Evolutionary conservation across 2,797 vertebrate species (phyloP), one percentile per base, ranked within the genome.

Genomic region (Chelidonichthys spinosus): DNA sequence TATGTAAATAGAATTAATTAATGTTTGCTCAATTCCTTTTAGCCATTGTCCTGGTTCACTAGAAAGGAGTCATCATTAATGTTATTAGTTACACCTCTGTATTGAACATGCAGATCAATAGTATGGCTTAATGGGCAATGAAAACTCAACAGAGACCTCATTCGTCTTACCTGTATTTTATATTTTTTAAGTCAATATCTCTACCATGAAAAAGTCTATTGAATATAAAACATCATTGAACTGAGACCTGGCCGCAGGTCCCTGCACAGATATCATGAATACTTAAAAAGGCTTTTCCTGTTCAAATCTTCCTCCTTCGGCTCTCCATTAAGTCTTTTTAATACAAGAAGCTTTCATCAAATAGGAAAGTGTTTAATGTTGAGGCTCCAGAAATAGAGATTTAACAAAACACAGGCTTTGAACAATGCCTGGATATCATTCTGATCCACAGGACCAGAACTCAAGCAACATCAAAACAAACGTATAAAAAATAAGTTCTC

Each of bases 381-480:
- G 32, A 72, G 15, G 33, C 39, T 75, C 35, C 40, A 62, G 13
- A 72, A 58, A 62, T 62, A 3, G 1, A 46, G 65, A 76, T 37
- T 25, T 25, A 50, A 60, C 46, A 63, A 61, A 64, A 1, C 6
- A 4, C 40, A 53, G 39, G n/a, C 11, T 63, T 79, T 74, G 8
- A 81, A 81, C 70, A 79, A 69, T 32, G 6, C n/a, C 55, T 25
- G 10, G 2, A 72, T 17, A 69, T 8, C 17, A 67, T 9, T 1
- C 61, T 65, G 73, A 89, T 82, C 72, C 72, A 85, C 17, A 58
- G 75, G 71, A 86, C 68, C 76, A 79, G 63, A 85, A 74, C 61
- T 54, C 72, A 63, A 64, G 39, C 42, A 72, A 63, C 32, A 68
- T 62, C 17, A 68, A 35, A 18, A 66, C 40, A 84, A 74, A 72